A percentile compares a stretch with the other conserved stretches of the same genome.
phyloP scores from a whole-genome alignment of 2,888 invertebrate species.

The Cheilosia variabilis region DNA sequence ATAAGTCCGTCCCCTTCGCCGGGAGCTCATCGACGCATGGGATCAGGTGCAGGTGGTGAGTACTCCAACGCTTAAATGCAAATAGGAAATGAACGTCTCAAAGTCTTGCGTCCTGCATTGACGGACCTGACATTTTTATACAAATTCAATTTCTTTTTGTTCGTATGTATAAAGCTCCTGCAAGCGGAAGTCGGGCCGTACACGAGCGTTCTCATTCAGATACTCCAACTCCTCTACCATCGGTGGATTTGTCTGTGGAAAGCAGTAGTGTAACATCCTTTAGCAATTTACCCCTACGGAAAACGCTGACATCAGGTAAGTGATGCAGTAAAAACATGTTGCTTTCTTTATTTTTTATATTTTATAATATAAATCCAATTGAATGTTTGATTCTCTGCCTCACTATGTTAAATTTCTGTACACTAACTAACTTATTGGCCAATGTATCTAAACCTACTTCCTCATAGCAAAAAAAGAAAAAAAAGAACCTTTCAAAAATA shows the following conservation, averaged over 20 bases:
- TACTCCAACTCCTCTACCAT: constrained; percentile 92
- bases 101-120: not conserved
- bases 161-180: constrained; percentile 76
- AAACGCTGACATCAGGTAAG: constrained; percentile 90
- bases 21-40: constrained; percentile 86
- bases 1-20: constrained; percentile 84
- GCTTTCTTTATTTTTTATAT: not conserved
- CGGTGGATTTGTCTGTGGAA: constrained; percentile 95
- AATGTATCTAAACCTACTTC: not conserved
- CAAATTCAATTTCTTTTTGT: constrained; percentile 67
- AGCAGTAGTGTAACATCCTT: constrained; percentile 97
- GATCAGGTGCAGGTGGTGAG: constrained; percentile 84
- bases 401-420: not conserved
- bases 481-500: too few relatives aligned
- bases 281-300: constrained; percentile 94
- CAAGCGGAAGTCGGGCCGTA: constrained; percentile 86
- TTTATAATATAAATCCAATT: not conserved
- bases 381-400: not conserved
- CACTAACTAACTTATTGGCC: not conserved
- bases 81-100: constrained; percentile 9
- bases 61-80: constrained; percentile 30
- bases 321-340: constrained; percentile 33
- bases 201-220: constrained; percentile 96
- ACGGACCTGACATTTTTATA: constrained; percentile 2
- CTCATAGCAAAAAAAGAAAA: too few relatives aligned